A percentile compares a stretch with the other conserved stretches of the same genome.
These are phyloP conservation scores for Lacerta agilis DNA, from an alignment of 2,797 vertebrate genomes.

Conservation along the genomic window DNA sequence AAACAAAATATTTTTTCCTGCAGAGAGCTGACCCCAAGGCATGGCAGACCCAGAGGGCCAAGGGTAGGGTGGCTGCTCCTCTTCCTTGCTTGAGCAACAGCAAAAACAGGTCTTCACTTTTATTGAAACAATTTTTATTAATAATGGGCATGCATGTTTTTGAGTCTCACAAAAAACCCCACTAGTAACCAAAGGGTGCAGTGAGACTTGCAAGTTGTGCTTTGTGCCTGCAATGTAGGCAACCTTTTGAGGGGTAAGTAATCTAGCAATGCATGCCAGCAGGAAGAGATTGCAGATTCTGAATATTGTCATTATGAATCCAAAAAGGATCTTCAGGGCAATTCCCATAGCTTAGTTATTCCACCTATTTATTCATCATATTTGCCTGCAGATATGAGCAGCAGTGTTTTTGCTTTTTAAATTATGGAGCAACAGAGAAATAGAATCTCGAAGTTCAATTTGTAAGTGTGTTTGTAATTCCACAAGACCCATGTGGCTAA, in stretches of 20 bases:
- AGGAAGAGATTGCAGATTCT: background rate
- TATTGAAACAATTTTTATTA: background rate
- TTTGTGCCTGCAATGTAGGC: conserved; percentile 26
- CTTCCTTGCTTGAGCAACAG: too few species aligned
- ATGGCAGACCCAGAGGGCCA: too few species aligned
- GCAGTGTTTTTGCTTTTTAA: conserved; percentile 42
- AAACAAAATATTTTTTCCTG: too few species aligned
- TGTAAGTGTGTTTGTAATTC: background rate
- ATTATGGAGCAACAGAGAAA: conserved; percentile 8
- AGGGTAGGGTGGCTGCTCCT: too few species aligned
- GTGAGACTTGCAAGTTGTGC: background rate
- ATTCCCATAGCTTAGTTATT: conserved; percentile 42
- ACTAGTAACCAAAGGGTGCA: background rate
- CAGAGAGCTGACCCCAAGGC: too few species aligned
- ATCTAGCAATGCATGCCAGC: conserved; percentile 24
- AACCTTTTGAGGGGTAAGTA: background rate
- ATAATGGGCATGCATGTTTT: background rate
- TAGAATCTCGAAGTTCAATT: background rate
- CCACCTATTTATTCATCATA: conserved; percentile 44
- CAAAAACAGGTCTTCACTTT: background rate
- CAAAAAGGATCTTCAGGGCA: conserved; percentile 36
- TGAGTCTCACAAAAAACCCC: background rate
- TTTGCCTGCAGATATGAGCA: conserved; percentile 13
- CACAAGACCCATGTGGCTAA: background rate
- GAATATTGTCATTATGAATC: conserved; percentile 17